phyloP scores from a whole-genome alignment of 2,888 invertebrate species.

The Therioaphis trifolii region DNA sequence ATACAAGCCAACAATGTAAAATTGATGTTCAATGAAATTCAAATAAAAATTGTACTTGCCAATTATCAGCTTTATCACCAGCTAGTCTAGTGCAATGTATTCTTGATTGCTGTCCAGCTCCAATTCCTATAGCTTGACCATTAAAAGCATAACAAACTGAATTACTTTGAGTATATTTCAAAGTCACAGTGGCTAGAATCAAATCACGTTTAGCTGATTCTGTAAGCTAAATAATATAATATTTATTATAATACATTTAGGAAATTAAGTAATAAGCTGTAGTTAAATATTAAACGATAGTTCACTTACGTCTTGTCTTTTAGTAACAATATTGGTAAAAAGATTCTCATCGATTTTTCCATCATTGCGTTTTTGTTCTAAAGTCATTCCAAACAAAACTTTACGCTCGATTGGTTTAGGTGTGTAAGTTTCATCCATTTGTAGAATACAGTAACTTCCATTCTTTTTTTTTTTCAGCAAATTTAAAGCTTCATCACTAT shows the following conservation, averaged over 20 bases:
- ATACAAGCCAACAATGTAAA: constrained; percentile 13
- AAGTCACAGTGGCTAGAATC: constrained; percentile 93
- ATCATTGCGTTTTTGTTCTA: constrained; percentile 91
- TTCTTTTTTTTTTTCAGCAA: constrained; percentile 94
- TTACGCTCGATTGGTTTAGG: constrained; percentile 85
- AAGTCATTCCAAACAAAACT: constrained; percentile 83
- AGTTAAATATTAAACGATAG: background rate
- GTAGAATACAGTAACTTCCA: constrained; percentile 89
- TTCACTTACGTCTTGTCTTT: constrained; percentile 71
- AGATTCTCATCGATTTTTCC: constrained; percentile 81
- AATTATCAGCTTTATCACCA: constrained; percentile 96
- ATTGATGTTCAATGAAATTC: background rate
- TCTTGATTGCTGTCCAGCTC: constrained; percentile 98
- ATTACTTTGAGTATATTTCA: constrained; percentile 98
- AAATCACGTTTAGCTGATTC: constrained; percentile 86
- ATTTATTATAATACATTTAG: background rate
- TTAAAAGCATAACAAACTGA: constrained; percentile 96
- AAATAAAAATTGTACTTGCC: constrained; percentile 71
- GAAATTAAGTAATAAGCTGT: background rate
- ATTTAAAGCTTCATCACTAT: constrained; percentile 83
- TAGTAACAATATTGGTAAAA: constrained; percentile 85
- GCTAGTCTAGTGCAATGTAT: constrained; percentile 98
- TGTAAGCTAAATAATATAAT: constrained; percentile 72
- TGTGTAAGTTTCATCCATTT: constrained; percentile 88
- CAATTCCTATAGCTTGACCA: constrained; percentile 94